Base-by-base conservation (phyloP, 2,797 vertebrate genomes). In the Poecile montanus region DNA sequence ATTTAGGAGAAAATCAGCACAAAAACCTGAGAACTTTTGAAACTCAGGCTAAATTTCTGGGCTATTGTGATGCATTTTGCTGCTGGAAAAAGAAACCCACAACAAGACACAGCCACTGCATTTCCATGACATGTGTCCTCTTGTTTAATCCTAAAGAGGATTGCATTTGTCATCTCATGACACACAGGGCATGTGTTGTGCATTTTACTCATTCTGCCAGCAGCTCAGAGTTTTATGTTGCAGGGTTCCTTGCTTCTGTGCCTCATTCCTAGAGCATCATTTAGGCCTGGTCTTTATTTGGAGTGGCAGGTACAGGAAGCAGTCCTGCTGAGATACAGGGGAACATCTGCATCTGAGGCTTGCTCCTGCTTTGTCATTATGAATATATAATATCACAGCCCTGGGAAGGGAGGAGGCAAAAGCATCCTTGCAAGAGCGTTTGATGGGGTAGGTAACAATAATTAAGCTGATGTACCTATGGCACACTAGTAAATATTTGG, bases 331-430 rank as follows among this genome's bases (percentile, higher is more conserved):
- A 67, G 50, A 29, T 21, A 70, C 18, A 81, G 85, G 27, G 73
- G 13, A 94, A 44, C 56, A 89, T 67, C 54, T 63, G 54, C 61
- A 80, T 54, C 29, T 4, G 18, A 76, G 68, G 68, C 42, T 89
- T 71, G 65, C 62, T 91, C 75, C 83, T 92, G 50, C 66, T 96
- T 96, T 93, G 72, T 87, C 61, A 26, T 81, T 73, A 76, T 60
- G 56, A 93, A 91, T 85, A 88, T 36, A 8, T 67, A 93, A 91
- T 65, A 44, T 3, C 44, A 44, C 23, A 40, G 26, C 25, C 38
- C 40, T 86, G 30, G 58, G 45, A 88, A 74, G 38, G 38, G 60
- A 88, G 26, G 40, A 89, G 56, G 48, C 29, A 72, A 27, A 11
- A 57, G 32, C 42, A 51, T n/a, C 36, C 29, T 26, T n/a, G 17